Evolutionary conservation across 2,888 invertebrate species (phyloP).

Genomic region (Creontiades dilutus): DNA sequence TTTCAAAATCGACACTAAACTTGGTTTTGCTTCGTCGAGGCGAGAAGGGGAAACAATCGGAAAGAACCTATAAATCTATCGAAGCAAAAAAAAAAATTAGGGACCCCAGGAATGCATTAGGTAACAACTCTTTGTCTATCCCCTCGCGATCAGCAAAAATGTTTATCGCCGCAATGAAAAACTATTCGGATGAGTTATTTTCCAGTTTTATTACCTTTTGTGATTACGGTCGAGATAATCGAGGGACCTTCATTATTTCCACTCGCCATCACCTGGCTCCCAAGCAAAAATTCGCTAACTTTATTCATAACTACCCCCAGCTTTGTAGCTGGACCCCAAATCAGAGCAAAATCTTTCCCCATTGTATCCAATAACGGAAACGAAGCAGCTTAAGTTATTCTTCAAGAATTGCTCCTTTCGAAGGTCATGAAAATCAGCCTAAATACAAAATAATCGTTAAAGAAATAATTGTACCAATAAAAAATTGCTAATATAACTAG

Average conservation of each 20-base stretch:
- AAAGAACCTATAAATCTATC: background rate
- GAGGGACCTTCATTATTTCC: constrained; percentile 26
- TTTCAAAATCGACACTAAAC: background rate
- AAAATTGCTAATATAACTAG: too few relatives aligned
- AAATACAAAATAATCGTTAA: too few relatives aligned
- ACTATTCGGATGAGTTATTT: constrained; percentile 52
- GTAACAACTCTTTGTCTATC: constrained; percentile 15
- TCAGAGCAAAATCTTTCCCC: too few relatives aligned
- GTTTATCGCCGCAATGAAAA: constrained; percentile 21
- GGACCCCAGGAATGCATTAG: constrained; percentile 7
- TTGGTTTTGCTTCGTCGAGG: background rate
- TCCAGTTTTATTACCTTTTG: background rate
- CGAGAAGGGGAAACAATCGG: background rate
- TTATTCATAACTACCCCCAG: too few relatives aligned
- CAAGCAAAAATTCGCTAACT: background rate
- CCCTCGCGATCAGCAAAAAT: background rate
- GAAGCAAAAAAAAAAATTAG: background rate
- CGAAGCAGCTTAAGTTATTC: too few relatives aligned
- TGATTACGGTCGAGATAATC: constrained; percentile 12
- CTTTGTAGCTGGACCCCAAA: too few relatives aligned
- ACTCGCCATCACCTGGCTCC: background rate
- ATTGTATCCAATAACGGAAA: too few relatives aligned
- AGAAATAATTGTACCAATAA: too few relatives aligned
- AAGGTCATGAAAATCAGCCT: too few relatives aligned
- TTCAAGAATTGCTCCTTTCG: too few relatives aligned